Conservation (phyloP, 2,113 vertebrate genomes). For the Leptodactylus fuscus region DNA sequence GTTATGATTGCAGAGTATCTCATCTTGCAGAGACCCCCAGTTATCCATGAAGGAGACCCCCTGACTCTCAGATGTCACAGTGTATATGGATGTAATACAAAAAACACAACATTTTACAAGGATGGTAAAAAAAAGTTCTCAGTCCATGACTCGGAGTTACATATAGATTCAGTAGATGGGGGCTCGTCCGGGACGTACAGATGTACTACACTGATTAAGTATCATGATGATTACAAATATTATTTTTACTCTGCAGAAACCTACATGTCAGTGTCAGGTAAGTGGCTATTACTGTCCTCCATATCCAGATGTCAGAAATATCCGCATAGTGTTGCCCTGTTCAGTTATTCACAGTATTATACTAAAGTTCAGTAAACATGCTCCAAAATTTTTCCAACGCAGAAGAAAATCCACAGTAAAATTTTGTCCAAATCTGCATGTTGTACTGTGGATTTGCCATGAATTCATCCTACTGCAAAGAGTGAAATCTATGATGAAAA, state of each 20-base stretch:
- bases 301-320: too few species aligned
- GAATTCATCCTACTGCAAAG: too few species aligned
- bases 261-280: not conserved
- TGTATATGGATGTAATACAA: not conserved
- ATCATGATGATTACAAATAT: not conserved
- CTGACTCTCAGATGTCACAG: slow-evolving; percentile 36
- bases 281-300: too few species aligned
- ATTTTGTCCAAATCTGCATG: too few species aligned
- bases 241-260: not conserved
- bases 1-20: not conserved
- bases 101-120: slow-evolving; percentile 24
- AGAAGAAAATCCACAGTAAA: too few species aligned
- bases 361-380: too few species aligned
- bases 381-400: too few species aligned
- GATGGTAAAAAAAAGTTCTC: not conserved
- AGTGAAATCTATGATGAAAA: too few species aligned
- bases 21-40: slow-evolving; percentile 27
- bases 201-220: slow-evolving; percentile 8
- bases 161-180: not conserved
- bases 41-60: slow-evolving; percentile 35
- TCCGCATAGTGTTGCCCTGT: too few species aligned
- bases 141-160: not conserved
- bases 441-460: too few species aligned
- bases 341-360: too few species aligned
- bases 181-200: not conserved